phyloP scores from a whole-genome alignment of 2,113 vertebrate species.

The Semnornis frantzii region DNA sequence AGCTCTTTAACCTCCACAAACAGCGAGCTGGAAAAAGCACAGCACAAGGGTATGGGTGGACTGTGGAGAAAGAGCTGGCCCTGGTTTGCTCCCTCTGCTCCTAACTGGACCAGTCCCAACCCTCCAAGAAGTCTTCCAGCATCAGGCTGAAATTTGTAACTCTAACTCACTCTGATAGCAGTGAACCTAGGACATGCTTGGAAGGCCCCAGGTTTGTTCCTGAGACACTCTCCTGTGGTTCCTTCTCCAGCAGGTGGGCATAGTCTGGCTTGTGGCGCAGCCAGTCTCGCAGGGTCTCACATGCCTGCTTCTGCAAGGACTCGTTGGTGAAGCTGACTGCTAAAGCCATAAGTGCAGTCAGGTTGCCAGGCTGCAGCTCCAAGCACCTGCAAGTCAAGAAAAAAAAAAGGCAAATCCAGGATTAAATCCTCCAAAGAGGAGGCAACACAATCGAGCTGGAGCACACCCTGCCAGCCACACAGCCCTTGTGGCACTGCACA shows the following conservation, averaged over 20 bases:
- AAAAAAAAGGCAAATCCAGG: neutral
- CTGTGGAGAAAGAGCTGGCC: neutral
- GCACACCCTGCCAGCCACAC: neutral
- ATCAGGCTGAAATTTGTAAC: neutral
- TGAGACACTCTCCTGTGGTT: constrained; percentile 3
- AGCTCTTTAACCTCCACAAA: constrained; percentile 93
- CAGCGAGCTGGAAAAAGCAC: constrained; percentile 79
- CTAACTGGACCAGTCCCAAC: neutral
- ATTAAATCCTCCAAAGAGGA: neutral
- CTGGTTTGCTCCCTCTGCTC: neutral
- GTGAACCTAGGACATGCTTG: constrained; percentile 85
- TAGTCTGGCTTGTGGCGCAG: constrained; percentile 89
- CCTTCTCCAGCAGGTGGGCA: constrained; percentile 78
- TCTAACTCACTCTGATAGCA: constrained; percentile 91
- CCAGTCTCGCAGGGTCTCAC: constrained; percentile 94
- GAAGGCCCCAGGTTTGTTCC: constrained; percentile 74
- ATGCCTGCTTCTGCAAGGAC: constrained; percentile 95
- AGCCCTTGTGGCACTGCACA: neutral
- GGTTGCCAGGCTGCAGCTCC: constrained; percentile 93
- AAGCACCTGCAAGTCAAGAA: constrained; percentile 83
- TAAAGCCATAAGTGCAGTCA: constrained; percentile 93
- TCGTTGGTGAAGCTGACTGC: constrained; percentile 98
- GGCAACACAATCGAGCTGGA: neutral
- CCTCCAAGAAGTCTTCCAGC: neutral
- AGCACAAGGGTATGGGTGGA: neutral